Conservation (phyloP, 2,888 invertebrate genomes). For the Hypena proboscidalis region DNA sequence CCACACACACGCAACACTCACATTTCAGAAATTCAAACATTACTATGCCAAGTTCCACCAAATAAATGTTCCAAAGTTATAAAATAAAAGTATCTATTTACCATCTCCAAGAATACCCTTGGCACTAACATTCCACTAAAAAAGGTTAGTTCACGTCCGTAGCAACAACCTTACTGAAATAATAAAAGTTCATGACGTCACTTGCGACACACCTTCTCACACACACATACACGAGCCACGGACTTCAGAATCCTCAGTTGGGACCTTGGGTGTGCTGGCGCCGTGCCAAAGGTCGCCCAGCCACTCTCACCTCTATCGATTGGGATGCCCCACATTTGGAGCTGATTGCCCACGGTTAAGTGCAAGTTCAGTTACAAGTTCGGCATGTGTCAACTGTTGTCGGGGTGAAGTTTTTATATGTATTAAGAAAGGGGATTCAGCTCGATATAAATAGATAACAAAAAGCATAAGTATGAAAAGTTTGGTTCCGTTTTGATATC, state of each 20-base stretch:
- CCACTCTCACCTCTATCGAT: constrained; percentile 55
- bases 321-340: constrained; percentile 39
- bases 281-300: constrained; percentile 47
- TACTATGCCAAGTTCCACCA: no score
- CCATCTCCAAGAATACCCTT: not conserved
- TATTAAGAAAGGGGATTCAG: no score
- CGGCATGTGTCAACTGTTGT: not conserved
- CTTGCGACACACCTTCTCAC: constrained; percentile 11
- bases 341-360: constrained; percentile 12
- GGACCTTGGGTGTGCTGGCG: constrained; percentile 46
- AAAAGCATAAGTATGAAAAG: no score
- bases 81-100: no score
- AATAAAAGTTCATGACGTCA: constrained; percentile 12
- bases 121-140: not conserved
- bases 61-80: no score
- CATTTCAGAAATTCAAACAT: no score
- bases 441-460: no score
- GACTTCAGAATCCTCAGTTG: constrained; percentile 19
- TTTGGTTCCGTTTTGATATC: no score
- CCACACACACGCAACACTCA: no score
- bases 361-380: constrained; percentile 15
- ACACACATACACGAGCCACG: constrained; percentile 3
- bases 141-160: not conserved
- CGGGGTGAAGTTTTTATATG: no score
- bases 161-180: constrained; percentile 11